A percentile compares a stretch with the other conserved stretches of the same genome.
Conservation (phyloP, 2,113 vertebrate genomes). For the Gallinago jamesoni region DNA sequence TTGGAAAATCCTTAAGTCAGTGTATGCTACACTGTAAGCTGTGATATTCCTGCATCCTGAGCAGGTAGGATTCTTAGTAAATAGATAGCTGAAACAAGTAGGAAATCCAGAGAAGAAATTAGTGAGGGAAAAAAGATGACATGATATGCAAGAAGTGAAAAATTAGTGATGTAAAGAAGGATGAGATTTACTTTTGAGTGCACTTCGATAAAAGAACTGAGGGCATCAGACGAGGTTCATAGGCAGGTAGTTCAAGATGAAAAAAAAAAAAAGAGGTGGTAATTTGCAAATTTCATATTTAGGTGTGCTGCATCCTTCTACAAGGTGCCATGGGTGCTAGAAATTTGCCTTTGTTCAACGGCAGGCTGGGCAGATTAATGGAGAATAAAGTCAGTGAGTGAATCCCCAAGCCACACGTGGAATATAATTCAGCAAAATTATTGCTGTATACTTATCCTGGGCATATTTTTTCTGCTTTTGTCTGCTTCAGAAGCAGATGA, state of each 20-base stretch:
- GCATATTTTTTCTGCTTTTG: neutral
- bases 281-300: neutral
- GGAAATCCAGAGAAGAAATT: neutral
- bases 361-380: too few species aligned
- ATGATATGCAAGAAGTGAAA: neutral
- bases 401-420: neutral
- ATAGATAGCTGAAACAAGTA: neutral
- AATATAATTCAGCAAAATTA: neutral
- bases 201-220: neutral
- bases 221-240: neutral
- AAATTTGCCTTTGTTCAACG: neutral
- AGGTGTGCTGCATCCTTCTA: neutral
- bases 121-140: neutral
- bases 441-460: neutral
- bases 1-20: neutral
- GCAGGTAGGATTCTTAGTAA: neutral
- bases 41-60: neutral
- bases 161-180: accelerated
- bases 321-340: neutral
- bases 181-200: neutral
- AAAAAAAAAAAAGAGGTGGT: neutral
- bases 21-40: neutral
- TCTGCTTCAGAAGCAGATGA: neutral
- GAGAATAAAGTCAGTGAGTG: neutral
- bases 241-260: neutral